These are phyloP conservation scores for Latrodectus elegans DNA, from an alignment of 2,888 invertebrate genomes.

Conservation along the genomic window DNA sequence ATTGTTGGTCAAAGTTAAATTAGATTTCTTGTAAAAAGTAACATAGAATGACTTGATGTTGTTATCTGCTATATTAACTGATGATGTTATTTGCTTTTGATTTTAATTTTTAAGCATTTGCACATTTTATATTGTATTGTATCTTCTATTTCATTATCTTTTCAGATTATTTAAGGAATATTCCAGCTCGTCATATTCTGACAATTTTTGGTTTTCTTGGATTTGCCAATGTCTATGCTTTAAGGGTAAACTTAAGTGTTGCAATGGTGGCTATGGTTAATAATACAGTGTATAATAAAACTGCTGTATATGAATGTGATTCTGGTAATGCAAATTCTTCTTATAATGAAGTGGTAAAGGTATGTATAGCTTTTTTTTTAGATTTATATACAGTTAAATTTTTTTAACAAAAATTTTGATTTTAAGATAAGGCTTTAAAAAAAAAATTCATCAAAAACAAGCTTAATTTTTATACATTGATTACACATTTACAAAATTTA, in stretches of 20 bases:
- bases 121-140: too few species aligned
- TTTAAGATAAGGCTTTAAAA: too few species aligned
- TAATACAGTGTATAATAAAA: slow-evolving; percentile 70
- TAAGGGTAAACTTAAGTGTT: slow-evolving; percentile 92
- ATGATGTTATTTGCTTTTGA: too few species aligned
- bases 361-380: neutral
- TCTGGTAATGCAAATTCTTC: neutral
- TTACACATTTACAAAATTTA: too few species aligned
- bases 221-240: slow-evolving; percentile 90
- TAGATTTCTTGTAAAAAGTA: too few species aligned
- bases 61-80: too few species aligned
- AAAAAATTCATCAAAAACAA: too few species aligned
- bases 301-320: slow-evolving; percentile 44
- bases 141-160: neutral
- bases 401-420: too few species aligned
- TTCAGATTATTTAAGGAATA: slow-evolving; percentile 17
- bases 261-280: slow-evolving; percentile 97
- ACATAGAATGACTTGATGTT: too few species aligned
- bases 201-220: slow-evolving; percentile 90
- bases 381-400: neutral
- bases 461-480: too few species aligned
- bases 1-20: too few species aligned
- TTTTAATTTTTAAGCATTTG: too few species aligned
- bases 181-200: slow-evolving; percentile 80
- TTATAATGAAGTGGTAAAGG: slow-evolving; percentile 1